Base-by-base conservation (phyloP, 2,113 vertebrate genomes). In the Scomber colias region DNA sequence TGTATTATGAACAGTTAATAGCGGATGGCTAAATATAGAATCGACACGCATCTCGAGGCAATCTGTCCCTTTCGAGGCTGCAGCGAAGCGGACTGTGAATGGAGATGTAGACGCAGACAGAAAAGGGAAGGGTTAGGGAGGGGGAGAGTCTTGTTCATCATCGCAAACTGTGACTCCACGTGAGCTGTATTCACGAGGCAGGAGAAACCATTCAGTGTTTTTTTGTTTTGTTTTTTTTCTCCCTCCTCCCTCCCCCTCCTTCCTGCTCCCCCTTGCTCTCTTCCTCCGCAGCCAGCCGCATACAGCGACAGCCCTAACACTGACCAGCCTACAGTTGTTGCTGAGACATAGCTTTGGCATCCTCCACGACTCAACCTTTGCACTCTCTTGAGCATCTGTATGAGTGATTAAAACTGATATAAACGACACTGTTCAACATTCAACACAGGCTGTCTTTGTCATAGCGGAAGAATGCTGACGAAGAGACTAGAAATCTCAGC, bases 111-210 rank as follows among this genome's bases (percentile, higher is more conserved):
- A 57, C 14, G 10, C 14, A 64, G 53, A 56, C 12, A 17, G 49
- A 24, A 75, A 75, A 72, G 55, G 1, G 24, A 27, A 27, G 24
- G 24, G 24, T 27, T 27, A 27, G 24, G 24, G 3, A 35, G 21
- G 21, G 35, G 61, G 53, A 14, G 73, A 57, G 59, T 79, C 77
- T 27, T 85, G 82, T 89, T 91, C 80, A 84, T 87, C 75, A 55
- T 82, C 50, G 3, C 24, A 56, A 69, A 76, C 35, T 67, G 45
- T 3, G 9, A 19, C 60, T 83, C 70, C 92, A 90, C 78, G 90
- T 94, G 90, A 93, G 84, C 65, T 14, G 51, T 4, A 64, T 60
- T 84, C 86, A 91, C 82, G 80, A 86, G 91, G 92, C 83, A 75
- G 24, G 59, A 77, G 70, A 55, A 62, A 17, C 54, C 19, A 53